These are phyloP conservation scores for Boulengeromyrus knoepffleri DNA, from an alignment of 2,113 vertebrate genomes.

Conservation along the genomic window DNA sequence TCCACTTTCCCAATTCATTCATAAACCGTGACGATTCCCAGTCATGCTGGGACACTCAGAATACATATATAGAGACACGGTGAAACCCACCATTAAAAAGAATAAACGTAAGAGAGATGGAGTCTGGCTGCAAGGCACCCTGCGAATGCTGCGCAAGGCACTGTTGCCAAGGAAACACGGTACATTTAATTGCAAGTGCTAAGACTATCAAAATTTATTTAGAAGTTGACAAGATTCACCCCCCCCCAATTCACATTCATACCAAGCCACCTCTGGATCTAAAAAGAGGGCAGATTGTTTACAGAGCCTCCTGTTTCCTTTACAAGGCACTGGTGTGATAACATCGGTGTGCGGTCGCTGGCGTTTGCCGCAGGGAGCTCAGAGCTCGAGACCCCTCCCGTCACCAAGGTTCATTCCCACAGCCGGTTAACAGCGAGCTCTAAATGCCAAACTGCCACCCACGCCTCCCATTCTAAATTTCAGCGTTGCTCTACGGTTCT, in stretches of 20 bases:
- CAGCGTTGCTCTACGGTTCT: neutral
- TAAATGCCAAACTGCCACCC: neutral
- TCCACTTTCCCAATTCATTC: neutral
- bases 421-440: neutral
- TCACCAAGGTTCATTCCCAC: neutral
- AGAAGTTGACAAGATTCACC: neutral
- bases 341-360: too few species aligned
- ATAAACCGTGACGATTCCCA: neutral
- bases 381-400: neutral
- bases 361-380: neutral
- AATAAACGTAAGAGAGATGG: neutral
- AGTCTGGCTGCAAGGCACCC: neutral
- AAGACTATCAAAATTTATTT: neutral
- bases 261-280: neutral
- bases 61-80: neutral
- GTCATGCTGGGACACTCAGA: neutral
- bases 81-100: neutral
- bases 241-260: neutral
- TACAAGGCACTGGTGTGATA: neutral
- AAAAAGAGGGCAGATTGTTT: neutral
- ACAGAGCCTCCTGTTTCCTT: neutral
- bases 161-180: slow-evolving; percentile 11
- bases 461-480: neutral
- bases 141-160: neutral
- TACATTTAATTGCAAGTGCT: neutral